A percentile compares a stretch with the other conserved stretches of the same genome.
phyloP scores from a whole-genome alignment of 1,140 invertebrate species.

The Wasmannia auropunctata region DNA sequence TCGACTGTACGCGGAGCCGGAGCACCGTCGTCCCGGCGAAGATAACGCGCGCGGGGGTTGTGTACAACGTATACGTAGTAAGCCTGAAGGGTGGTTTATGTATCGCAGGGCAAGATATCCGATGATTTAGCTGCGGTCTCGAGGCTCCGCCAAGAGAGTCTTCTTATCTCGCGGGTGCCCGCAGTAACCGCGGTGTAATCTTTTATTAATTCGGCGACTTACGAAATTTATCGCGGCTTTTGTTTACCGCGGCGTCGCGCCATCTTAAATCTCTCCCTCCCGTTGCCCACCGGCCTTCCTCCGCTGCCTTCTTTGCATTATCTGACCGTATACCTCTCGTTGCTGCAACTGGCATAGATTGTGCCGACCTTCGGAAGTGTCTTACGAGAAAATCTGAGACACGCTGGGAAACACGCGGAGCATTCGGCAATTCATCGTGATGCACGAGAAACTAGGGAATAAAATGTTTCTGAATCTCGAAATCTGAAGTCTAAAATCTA shows the following conservation, averaged over 20 bases:
- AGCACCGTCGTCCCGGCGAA: conserved; percentile 60
- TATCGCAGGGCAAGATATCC: conserved; percentile 85
- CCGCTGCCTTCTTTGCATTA: conserved; percentile 77
- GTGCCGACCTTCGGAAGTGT: not conserved
- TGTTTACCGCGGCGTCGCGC: conserved; percentile 81
- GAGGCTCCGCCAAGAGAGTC: conserved; percentile 76
- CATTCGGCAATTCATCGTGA: not conserved
- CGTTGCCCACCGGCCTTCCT: conserved; percentile 65
- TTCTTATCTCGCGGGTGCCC: conserved; percentile 82
- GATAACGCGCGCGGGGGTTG: conserved; percentile 60
- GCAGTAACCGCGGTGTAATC: conserved; percentile 84
- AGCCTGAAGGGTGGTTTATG: conserved; percentile 85
- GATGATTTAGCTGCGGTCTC: conserved; percentile 84
- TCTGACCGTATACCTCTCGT: conserved; percentile 64
- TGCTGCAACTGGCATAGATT: not conserved
- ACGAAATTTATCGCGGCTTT: conserved; percentile 85
- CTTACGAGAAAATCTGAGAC: not conserved
- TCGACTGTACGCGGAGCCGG: conserved; percentile 21
- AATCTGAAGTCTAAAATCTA: not conserved
- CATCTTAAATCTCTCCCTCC: conserved; percentile 80
- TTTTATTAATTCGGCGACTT: conserved; percentile 86
- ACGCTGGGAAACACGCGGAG: not conserved
- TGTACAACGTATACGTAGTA: conserved; percentile 78
- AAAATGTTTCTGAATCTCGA: not conserved
- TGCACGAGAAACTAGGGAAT: not conserved